These are phyloP conservation scores for Corydoras maculifer DNA, from an alignment of 2,113 vertebrate species.

Conservation along the genomic window DNA sequence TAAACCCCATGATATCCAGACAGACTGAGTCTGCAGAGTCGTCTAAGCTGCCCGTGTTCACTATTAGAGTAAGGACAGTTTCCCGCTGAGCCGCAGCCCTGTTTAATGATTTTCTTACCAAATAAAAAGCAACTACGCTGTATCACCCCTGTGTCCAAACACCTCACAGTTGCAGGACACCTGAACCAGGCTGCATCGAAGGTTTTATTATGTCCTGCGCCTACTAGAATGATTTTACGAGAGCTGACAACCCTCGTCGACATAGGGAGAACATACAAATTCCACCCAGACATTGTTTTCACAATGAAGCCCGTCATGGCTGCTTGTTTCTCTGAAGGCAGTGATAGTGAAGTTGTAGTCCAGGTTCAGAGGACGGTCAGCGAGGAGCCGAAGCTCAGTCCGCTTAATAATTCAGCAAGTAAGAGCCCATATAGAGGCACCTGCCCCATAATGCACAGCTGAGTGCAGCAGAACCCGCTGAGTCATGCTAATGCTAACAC, in stretches of 20 bases:
- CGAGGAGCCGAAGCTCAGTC: conserved; percentile 24
- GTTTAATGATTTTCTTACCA: not conserved
- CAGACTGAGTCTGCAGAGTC: not conserved
- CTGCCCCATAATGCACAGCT: conserved; percentile 28
- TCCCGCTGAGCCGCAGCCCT: too few relatives aligned
- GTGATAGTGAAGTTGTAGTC: conserved; percentile 17
- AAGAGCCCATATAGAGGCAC: conserved; percentile 28
- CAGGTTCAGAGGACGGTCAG: conserved; percentile 28
- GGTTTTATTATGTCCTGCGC: too few relatives aligned
- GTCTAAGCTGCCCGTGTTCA: not conserved
- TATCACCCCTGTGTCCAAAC: too few relatives aligned
- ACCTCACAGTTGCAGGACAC: too few relatives aligned
- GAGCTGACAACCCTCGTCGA: too few relatives aligned
- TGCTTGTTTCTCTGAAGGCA: not conserved
- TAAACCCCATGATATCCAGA: conserved; percentile 23
- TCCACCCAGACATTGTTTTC: not conserved
- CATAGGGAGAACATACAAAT: too few relatives aligned
- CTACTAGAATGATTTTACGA: too few relatives aligned
- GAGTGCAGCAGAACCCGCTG: conserved; percentile 12
- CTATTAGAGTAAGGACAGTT: not conserved
- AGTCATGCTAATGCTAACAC: conserved; percentile 14
- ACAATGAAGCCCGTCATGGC: not conserved
- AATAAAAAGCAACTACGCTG: not conserved
- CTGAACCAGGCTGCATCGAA: too few relatives aligned
- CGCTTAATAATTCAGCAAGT: conserved; percentile 40